Evolutionary conservation across 2,113 vertebrate species (phyloP).

Genomic region (Herpailurus yagouaroundi): DNA sequence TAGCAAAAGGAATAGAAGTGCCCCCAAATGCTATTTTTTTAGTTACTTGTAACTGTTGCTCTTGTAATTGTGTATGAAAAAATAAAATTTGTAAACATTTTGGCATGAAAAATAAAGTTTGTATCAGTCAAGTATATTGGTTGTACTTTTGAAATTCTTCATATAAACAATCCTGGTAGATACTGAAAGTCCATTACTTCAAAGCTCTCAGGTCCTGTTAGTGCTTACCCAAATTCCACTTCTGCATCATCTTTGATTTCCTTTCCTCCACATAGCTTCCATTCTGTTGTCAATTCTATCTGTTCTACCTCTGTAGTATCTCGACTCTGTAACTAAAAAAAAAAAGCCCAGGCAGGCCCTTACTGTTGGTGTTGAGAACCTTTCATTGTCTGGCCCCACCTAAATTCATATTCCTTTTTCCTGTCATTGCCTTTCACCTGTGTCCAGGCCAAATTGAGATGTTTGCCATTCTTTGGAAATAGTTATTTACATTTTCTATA

Average conservation of each 20-base stretch:
- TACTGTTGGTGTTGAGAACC: neutral
- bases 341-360: neutral
- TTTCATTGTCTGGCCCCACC: neutral
- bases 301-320: neutral
- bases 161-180: neutral
- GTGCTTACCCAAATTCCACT: neutral
- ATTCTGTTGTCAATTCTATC: neutral
- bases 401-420: neutral
- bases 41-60: conserved; percentile 82
- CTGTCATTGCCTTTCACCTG: neutral
- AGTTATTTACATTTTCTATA: neutral
- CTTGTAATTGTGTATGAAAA: conserved; percentile 82
- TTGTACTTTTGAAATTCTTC: conserved; percentile 57
- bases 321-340: neutral
- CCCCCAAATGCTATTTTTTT: conserved; percentile 86
- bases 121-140: conserved; percentile 57
- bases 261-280: neutral
- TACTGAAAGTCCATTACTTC: neutral
- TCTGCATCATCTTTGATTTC: neutral
- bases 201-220: neutral
- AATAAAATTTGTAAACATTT: conserved; percentile 78
- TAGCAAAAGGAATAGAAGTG: conserved; percentile 81
- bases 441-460: neutral
- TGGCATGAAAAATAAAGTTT: conserved; percentile 86
- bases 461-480: neutral